Percentiles rank a stretch among this genome's conserved stretches.
phyloP scores from a whole-genome alignment of 2,113 vertebrate species.

The Siphamia tubifer region DNA sequence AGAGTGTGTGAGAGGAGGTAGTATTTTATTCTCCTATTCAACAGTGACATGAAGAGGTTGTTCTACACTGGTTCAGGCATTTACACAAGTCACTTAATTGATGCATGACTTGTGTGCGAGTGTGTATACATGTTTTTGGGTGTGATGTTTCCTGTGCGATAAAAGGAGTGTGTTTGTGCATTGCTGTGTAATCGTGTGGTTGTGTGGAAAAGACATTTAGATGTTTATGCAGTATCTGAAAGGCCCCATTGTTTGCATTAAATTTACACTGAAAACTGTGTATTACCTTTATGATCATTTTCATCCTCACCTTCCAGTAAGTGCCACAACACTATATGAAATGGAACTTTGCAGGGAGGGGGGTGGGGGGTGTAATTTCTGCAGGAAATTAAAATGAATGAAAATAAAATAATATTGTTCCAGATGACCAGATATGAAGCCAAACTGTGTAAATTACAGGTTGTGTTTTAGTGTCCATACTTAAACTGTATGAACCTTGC shows the following conservation, averaged over 20 bases:
- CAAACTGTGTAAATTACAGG: not conserved
- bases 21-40: slow-evolving; percentile 40
- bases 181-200: not conserved
- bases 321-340: not conserved
- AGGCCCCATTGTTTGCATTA: not conserved
- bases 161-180: not conserved
- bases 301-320: not conserved
- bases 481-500: not conserved
- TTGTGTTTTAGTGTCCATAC: not conserved
- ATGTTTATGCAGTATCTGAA: slow-evolving; percentile 5
- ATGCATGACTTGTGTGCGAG: not conserved
- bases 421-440: not conserved
- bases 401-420: not conserved
- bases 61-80: not conserved
- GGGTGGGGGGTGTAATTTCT: not conserved
- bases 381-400: not conserved
- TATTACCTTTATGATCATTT: not conserved
- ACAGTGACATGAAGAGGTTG: slow-evolving; percentile 8
- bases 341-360: not conserved
- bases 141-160: not conserved
- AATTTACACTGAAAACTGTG: not conserved
- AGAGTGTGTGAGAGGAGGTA: not conserved
- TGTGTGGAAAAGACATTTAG: not conserved
- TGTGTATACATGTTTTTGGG: no score
- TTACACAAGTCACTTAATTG: slow-evolving; percentile 26